Evolutionary conservation across 2,888 invertebrate species (phyloP).

Genomic region (Noctuana brunneofusca): DNA sequence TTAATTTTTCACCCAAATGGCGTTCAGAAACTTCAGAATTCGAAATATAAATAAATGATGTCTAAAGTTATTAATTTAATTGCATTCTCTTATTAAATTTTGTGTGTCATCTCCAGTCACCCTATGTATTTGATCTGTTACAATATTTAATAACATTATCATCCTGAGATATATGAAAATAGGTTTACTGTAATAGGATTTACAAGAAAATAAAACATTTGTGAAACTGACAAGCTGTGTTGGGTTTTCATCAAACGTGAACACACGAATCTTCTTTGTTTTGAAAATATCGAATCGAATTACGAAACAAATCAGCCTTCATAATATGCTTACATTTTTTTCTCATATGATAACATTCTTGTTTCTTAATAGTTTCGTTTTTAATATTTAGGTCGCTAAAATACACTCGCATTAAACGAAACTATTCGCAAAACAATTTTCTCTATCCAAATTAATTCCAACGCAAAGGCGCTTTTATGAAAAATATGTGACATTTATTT

Average conservation of each 20-base stretch:
- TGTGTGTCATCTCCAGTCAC: too few species aligned
- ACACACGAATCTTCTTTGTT: background rate
- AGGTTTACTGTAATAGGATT: slow-evolving; percentile 6
- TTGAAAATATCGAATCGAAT: slow-evolving; percentile 11
- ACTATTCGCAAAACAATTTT: slow-evolving; percentile 26
- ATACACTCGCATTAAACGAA: slow-evolving; percentile 18
- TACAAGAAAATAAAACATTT: slow-evolving; percentile 9
- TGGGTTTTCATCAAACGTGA: slow-evolving; percentile 2
- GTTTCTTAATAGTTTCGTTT: slow-evolving; percentile 7
- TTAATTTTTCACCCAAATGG: too few species aligned
- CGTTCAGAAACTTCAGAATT: too few species aligned
- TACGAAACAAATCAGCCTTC: slow-evolving; percentile 7
- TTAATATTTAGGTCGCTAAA: slow-evolving; percentile 12
- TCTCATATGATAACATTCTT: slow-evolving; percentile 14
- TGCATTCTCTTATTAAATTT: too few species aligned
- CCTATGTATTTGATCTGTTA: too few species aligned
- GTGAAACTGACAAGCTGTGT: background rate
- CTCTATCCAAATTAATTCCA: slow-evolving; percentile 22
- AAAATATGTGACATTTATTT: slow-evolving; percentile 23
- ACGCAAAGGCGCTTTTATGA: slow-evolving; percentile 4
- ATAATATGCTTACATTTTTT: slow-evolving; percentile 18
- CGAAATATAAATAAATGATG: too few species aligned
- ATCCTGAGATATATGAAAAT: too few species aligned
- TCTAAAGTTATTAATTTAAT: too few species aligned
- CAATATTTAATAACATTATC: too few species aligned